Base-by-base conservation (phyloP, 2,797 vertebrate genomes). In the Triplophysa yarkandensis region DNA sequence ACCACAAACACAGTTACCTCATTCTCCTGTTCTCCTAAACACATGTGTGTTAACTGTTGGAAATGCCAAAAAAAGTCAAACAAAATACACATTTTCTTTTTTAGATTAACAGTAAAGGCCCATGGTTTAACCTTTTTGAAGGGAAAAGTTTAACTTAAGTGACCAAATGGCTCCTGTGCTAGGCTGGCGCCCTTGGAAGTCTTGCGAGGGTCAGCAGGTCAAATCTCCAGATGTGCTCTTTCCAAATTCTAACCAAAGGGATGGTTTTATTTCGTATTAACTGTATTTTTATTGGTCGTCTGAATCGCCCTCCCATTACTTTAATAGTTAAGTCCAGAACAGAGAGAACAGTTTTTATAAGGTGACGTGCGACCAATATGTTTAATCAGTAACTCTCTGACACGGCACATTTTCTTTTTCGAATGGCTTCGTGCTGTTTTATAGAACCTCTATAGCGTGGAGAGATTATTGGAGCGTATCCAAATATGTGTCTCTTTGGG, bases 91-190 rank as follows among this genome's bases (percentile, higher is more conserved):
- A 46, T 46, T 44, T 17, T 6, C 5, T n/a, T 25, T 25, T 41
- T 72, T 30, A 54, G 34, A 63, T 10, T 28, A 27, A 60, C 23
- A 27, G 19, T 21, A 58, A 27, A 50, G 57, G 63, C 67, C 75
- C 71, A 55, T 71, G 57, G 3, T 32, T 32, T 32, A 10, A n/a
- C n/a, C n/a, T n/a, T n/a, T n/a, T n/a, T n/a, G n/a, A n/a, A n/a
- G n/a, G n/a, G n/a, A n/a, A n/a, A n/a, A n/a, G 92, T 91, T 92
- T 91, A 91, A 89, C 90, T 84, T 81, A 88, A 88, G 84, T 79
- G 83, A 88, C 88, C 90, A 92, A 92, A 92, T 92, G 89, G 91
- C 82, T 83, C 62, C 36, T 62, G 80, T 84, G 83, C 77, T 83
- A 1, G 81, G 83, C 82, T 87, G 87, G 88, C 79, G 85, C 89